These are phyloP conservation scores for Liparis tanakae DNA, from an alignment of 2,797 vertebrate species.

Conservation along the genomic window DNA sequence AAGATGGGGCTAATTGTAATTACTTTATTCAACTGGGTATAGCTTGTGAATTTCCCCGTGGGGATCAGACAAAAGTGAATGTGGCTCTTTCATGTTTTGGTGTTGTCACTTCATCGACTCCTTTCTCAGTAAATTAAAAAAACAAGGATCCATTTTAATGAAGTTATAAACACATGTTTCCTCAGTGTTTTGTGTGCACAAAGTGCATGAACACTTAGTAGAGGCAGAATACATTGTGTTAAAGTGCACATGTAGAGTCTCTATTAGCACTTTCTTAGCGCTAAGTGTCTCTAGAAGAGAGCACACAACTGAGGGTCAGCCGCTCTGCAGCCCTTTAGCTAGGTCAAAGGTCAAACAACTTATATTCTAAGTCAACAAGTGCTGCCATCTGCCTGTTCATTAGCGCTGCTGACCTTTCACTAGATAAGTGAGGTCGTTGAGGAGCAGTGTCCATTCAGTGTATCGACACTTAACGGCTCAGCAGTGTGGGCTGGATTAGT, in stretches of 20 bases:
- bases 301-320: conserved; percentile 11
- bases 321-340: conserved; percentile 27
- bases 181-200: not conserved
- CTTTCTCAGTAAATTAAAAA: not conserved
- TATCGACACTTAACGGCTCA: conserved; percentile 20
- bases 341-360: conserved; percentile 63
- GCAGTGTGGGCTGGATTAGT: conserved; percentile 24
- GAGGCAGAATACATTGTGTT: not conserved
- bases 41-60: not conserved
- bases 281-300: conserved; percentile 29
- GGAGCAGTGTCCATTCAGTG: conserved; percentile 34
- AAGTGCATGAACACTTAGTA: not conserved
- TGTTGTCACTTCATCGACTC: not conserved
- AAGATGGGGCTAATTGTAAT: not conserved
- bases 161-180: not conserved
- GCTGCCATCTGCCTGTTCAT: conserved; percentile 64
- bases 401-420: conserved; percentile 48
- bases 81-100: not conserved
- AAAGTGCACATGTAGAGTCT: not conserved
- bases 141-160: not conserved
- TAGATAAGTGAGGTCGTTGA: conserved; percentile 54
- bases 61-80: not conserved
- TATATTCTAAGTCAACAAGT: conserved; percentile 61
- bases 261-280: conserved; percentile 14
- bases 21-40: not conserved